These are phyloP conservation scores for Chaetodon trifasciatus DNA, from an alignment of 2,797 vertebrate species.

Conservation along the genomic window DNA sequence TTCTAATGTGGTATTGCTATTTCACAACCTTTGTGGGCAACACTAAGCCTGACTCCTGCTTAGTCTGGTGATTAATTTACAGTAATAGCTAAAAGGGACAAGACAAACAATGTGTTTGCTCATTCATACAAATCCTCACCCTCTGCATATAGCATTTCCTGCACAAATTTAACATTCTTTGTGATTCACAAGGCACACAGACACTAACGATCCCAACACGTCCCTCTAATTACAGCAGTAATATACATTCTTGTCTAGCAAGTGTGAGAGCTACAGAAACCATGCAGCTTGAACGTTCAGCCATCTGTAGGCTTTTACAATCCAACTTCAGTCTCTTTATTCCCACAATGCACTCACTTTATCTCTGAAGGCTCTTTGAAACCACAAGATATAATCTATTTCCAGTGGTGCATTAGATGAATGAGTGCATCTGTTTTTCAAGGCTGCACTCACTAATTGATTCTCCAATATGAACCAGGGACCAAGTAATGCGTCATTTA, in stretches of 20 bases:
- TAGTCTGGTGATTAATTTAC: neutral
- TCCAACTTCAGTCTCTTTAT: slow-evolving; percentile 52
- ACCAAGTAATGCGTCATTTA: slow-evolving; percentile 48
- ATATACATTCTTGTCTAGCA: slow-evolving; percentile 51
- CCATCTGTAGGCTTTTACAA: slow-evolving; percentile 52
- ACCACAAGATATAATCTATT: slow-evolving; percentile 65
- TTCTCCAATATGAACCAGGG: slow-evolving; percentile 44
- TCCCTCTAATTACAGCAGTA: slow-evolving; percentile 49
- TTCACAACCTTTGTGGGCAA: neutral
- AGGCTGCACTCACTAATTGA: slow-evolving; percentile 62
- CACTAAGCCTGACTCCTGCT: neutral
- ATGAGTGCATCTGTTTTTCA: slow-evolving; percentile 55
- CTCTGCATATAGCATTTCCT: neutral
- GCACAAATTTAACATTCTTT: neutral
- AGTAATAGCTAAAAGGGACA: neutral
- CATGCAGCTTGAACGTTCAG: slow-evolving; percentile 38
- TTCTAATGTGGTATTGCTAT: neutral
- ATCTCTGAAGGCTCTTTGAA: slow-evolving; percentile 63
- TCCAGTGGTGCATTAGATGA: slow-evolving; percentile 56
- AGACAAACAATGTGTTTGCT: neutral
- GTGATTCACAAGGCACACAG: slow-evolving; percentile 8
- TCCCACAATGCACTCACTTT: slow-evolving; percentile 60
- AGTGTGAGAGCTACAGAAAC: slow-evolving; percentile 24
- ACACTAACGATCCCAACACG: neutral
- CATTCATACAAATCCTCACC: neutral